Percentiles rank a stretch among this genome's conserved stretches.
Conservation (phyloP, 2,113 vertebrate genomes). For the Paralichthys olivaceus region DNA sequence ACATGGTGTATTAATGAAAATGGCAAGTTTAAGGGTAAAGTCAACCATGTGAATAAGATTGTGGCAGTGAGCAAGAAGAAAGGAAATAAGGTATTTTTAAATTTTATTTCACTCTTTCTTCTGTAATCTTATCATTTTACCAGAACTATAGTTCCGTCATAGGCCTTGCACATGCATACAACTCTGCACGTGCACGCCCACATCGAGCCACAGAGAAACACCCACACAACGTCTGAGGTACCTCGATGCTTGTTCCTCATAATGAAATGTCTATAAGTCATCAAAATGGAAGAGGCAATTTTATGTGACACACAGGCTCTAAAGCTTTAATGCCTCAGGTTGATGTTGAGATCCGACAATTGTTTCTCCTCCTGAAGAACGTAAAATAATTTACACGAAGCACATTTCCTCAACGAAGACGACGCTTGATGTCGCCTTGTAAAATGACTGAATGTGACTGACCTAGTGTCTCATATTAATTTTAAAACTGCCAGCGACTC, state of each 20-base stretch:
- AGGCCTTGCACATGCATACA: not conserved
- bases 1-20: not conserved
- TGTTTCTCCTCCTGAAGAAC: conserved; percentile 2
- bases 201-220: conserved; percentile 2
- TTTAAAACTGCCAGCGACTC: conserved; percentile 17
- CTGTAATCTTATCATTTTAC: not conserved
- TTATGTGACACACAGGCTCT: conserved; percentile 31
- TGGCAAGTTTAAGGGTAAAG: not conserved
- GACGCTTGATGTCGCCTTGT: not conserved
- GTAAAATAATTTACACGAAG: conserved; percentile 25
- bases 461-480: conserved; percentile 24
- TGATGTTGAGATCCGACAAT: not conserved
- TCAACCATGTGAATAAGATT: not conserved
- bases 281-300: conserved; percentile 46
- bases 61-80: not conserved
- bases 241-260: conserved; percentile 25
- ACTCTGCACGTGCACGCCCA: not conserved
- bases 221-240: not conserved
- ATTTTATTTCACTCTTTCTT: not conserved
- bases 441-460: conserved; percentile 4
- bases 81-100: not conserved
- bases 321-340: conserved; percentile 25
- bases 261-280: conserved; percentile 56
- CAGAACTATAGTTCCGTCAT: not conserved
- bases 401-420: conserved; percentile 9